These are phyloP conservation scores for Celastrina argiolus DNA, from an alignment of 2,888 invertebrate species.

Conservation along the genomic window DNA sequence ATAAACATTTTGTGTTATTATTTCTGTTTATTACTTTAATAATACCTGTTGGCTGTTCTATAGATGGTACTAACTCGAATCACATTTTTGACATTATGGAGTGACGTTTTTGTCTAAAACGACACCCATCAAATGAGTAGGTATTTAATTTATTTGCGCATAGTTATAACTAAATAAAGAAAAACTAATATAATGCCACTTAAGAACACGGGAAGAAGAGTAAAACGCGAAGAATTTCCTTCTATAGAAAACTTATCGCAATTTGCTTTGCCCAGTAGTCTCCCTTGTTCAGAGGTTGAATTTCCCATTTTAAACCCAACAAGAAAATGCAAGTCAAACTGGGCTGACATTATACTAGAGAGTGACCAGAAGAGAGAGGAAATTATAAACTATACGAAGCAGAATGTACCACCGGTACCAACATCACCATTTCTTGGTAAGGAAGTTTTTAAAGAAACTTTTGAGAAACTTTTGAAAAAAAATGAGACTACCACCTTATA, in stretches of 20 bases:
- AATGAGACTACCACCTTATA: too few species aligned
- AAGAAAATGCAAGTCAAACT: slow-evolving; percentile 44
- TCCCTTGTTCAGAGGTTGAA: slow-evolving; percentile 62
- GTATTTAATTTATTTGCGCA: background rate
- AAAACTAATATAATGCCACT: background rate
- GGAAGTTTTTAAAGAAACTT: too few species aligned
- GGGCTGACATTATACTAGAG: slow-evolving; percentile 56
- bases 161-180: background rate
- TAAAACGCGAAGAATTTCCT: background rate
- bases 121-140: too few species aligned
- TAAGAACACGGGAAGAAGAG: slow-evolving; percentile 1
- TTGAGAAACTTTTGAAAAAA: too few species aligned
- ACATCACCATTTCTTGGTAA: slow-evolving; percentile 59
- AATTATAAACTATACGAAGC: slow-evolving; percentile 47
- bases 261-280: slow-evolving; percentile 59
- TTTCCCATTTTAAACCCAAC: slow-evolving; percentile 52
- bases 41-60: too few species aligned
- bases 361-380: slow-evolving; percentile 45
- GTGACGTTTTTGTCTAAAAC: too few species aligned
- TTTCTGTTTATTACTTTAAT: too few species aligned
- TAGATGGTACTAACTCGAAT: too few species aligned
- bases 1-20: too few species aligned
- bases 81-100: too few species aligned
- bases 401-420: slow-evolving; percentile 40
- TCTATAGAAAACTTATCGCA: slow-evolving; percentile 44